phyloP scores from a whole-genome alignment of 2,797 vertebrate species.

The Mormyrus proboscirostris region DNA sequence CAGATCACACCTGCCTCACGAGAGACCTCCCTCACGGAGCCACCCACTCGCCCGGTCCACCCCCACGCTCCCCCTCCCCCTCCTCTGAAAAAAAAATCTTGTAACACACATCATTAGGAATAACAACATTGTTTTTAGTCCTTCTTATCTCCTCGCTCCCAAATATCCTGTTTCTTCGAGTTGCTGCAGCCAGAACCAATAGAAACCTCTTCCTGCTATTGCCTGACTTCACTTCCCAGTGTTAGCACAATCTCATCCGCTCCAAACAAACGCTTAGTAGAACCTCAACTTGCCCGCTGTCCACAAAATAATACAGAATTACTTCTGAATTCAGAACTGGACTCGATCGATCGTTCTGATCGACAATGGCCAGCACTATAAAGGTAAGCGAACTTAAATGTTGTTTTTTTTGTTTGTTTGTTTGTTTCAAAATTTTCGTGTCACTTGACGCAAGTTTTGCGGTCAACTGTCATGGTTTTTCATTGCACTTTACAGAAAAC shows the following conservation, averaged over 20 bases:
- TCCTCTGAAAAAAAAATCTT: conserved; percentile 44
- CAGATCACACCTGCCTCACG: conserved; percentile 63
- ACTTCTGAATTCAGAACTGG: conserved; percentile 64
- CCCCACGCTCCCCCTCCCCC: not conserved
- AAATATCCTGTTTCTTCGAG: conserved; percentile 92
- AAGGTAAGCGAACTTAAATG: conserved; percentile 70
- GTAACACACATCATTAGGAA: conserved; percentile 77
- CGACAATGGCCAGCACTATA: conserved; percentile 80
- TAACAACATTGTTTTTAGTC: conserved; percentile 88
- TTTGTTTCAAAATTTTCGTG: conserved; percentile 55
- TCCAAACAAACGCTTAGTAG: conserved; percentile 74
- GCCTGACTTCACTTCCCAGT: conserved; percentile 90
- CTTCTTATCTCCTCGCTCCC: conserved; percentile 83
- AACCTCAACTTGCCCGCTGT: conserved; percentile 42
- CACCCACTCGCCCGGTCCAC: not conserved
- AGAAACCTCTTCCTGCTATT: conserved; percentile 87
- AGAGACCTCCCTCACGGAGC: conserved; percentile 46
- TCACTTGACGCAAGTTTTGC: not conserved
- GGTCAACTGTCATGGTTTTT: conserved; percentile 18
- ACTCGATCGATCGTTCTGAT: conserved; percentile 71
- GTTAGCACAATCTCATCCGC: conserved; percentile 91
- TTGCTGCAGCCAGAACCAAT: conserved; percentile 77
- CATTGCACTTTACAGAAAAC: conserved; percentile 32
- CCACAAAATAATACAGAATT: conserved; percentile 39
- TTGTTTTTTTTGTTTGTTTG: conserved; percentile 13